These are phyloP conservation scores for Ochropleura leucogaster DNA, from an alignment of 2,888 invertebrate genomes.

Conservation along the genomic window DNA sequence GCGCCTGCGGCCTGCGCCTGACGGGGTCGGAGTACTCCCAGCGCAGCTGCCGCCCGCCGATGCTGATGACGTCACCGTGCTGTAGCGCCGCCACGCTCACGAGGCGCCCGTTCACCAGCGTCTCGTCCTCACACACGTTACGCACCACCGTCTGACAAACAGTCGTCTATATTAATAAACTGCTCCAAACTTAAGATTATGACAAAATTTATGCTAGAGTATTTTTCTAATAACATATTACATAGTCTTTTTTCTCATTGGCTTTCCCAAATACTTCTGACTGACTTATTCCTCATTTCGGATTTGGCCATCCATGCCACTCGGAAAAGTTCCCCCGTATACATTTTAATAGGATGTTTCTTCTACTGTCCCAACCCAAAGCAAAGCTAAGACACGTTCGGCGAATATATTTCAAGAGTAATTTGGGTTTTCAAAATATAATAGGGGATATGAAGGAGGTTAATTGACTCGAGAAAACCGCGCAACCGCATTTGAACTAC, in stretches of 20 bases:
- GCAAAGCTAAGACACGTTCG: background rate
- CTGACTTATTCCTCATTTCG: too few species aligned
- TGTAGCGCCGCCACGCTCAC: constrained; percentile 84
- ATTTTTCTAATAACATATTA: background rate
- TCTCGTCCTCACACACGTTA: constrained; percentile 82
- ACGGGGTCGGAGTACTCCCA: constrained; percentile 82
- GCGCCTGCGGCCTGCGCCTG: constrained; percentile 46
- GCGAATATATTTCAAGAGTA: background rate
- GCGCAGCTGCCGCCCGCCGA: constrained; percentile 82
- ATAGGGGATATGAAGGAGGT: background rate
- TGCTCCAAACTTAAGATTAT: background rate
- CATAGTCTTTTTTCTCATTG: background rate
- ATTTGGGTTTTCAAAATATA: background rate
- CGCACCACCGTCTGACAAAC: constrained; percentile 83
- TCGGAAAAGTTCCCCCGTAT: too few species aligned
- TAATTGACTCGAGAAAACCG: background rate
- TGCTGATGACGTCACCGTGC: constrained; percentile 83
- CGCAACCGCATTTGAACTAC: background rate
- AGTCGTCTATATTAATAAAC: background rate
- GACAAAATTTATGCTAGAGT: background rate
- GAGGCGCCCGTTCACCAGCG: constrained; percentile 82
- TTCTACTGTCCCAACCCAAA: background rate
- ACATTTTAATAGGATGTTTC: background rate
- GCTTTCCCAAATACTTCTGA: background rate
- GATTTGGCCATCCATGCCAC: too few species aligned